A percentile compares a stretch with the other conserved stretches of the same genome.
Conservation (phyloP, 1,140 invertebrate genomes). For the Drosophila orena region DNA sequence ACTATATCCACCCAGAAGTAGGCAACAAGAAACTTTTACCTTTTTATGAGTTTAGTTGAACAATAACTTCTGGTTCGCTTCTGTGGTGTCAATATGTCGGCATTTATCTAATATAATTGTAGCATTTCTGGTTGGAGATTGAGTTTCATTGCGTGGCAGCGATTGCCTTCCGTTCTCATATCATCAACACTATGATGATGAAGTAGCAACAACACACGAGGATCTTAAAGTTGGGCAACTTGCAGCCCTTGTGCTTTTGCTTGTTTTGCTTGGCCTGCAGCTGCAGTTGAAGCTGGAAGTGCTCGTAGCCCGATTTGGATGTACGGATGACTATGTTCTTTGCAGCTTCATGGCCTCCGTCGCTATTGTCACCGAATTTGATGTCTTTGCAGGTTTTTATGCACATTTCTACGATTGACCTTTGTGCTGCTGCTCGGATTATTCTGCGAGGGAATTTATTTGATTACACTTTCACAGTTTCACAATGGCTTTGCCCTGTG, state of each 20-base stretch:
- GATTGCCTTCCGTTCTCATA: slow-evolving; percentile 36
- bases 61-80: slow-evolving; percentile 8
- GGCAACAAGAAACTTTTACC: slow-evolving; percentile 36
- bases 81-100: slow-evolving; percentile 2
- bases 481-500: slow-evolving; percentile 29
- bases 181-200: slow-evolving; percentile 64
- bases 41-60: slow-evolving; percentile 12
- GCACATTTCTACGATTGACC: slow-evolving; percentile 68
- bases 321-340: slow-evolving; percentile 45
- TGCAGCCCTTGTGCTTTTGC: slow-evolving; percentile 38
- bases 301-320: slow-evolving; percentile 26
- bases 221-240: slow-evolving; percentile 71
- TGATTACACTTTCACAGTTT: slow-evolving; percentile 71
- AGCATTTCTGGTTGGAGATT: slow-evolving; percentile 6
- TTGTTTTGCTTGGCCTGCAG: slow-evolving; percentile 55
- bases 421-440: slow-evolving; percentile 32
- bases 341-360: slow-evolving; percentile 30
- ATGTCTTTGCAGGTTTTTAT: slow-evolving; percentile 70
- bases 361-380: slow-evolving; percentile 47
- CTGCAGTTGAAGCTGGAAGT: slow-evolving; percentile 51
- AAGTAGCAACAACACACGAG: slow-evolving; percentile 74
- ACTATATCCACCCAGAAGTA: slow-evolving; percentile 10
- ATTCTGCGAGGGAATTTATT: slow-evolving; percentile 64
- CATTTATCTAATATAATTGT: slow-evolving; percentile 7
- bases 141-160: neutral